Evolutionary conservation across 2,888 invertebrate genomes (phyloP), one percentile per base, ranked within the genome.

Genomic region (Leucophenga montana): DNA sequence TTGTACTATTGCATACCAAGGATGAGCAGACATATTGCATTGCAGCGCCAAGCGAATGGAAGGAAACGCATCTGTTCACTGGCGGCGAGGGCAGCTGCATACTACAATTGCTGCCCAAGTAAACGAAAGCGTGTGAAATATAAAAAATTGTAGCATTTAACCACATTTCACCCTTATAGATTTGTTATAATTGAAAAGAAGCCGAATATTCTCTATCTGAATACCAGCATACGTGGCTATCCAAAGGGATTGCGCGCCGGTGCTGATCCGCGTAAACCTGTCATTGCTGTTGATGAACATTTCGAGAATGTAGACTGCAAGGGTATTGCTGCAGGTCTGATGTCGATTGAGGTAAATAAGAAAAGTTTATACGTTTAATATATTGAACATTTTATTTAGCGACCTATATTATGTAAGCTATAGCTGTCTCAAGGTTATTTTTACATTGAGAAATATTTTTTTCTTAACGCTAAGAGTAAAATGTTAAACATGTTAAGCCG

Each of bases 171-270:
- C 16, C 83, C 50, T 71, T 77, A 3, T 77, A 91, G 91, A 86
- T 92, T 91, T 87, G 89, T 85, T 89, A 91, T 88, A 74, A 85
- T 93, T 71, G 92, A 93, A 77, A 90, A 89, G 73, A 93, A 93
- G 20, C 90, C 94, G 0, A 95, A 95, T 87, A 92, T 96, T 89
- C 87, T 97, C 81, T 96, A 96, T 88, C 91, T 96, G 84, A 97
- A 97, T 89, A 93, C 94, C 22, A 90, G 91, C 4, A 94, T 95
- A 80, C 92, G 97, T 71, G 96, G 96, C 0, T 94, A 96, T 87
- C 95, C 97, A 0, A 92, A 92, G 80, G 97, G 97, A 0, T 90
- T 97, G 54, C 91, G 95, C 67, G 94, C 95, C 3, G 97, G 97
- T 4, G 90, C 91, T 46, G 95, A 96, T 90, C 94, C 95, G 0